Conservation (phyloP, 2,113 vertebrate genomes). For the Antechinus stuartii region DNA sequence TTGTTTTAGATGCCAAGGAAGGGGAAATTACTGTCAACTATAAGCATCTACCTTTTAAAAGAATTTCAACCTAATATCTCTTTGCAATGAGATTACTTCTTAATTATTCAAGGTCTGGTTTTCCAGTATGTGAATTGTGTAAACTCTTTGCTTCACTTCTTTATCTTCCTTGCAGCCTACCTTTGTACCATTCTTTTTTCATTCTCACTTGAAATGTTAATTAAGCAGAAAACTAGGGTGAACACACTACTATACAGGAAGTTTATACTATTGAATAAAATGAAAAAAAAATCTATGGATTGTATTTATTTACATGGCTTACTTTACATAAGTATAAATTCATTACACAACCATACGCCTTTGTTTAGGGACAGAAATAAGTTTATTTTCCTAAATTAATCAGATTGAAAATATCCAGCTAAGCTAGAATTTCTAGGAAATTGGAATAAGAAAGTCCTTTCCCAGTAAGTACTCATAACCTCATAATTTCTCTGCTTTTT, state of each 20-base stretch:
- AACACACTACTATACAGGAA: background rate
- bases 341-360: background rate
- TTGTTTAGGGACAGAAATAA: conserved; percentile 13
- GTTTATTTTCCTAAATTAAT: conserved; percentile 34
- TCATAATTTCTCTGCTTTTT: conserved; percentile 21
- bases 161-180: background rate
- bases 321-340: background rate
- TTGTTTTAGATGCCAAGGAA: conserved; percentile 14
- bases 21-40: background rate
- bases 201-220: conserved; percentile 39
- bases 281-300: background rate
- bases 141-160: background rate
- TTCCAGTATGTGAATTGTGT: background rate
- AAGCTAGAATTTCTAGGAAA: conserved; percentile 27
- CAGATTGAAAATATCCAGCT: conserved; percentile 8
- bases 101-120: background rate
- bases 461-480: conserved; percentile 18
- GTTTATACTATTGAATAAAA: background rate
- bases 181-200: conserved; percentile 21
- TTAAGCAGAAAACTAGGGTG: background rate
- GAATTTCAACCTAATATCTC: conserved; percentile 27
- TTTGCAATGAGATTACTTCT: background rate
- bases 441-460: conserved; percentile 43
- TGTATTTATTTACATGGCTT: conserved; percentile 28
- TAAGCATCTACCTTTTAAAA: conserved; percentile 22